Percentiles rank a stretch among this genome's conserved stretches.
Conservation (phyloP, 2,888 invertebrate genomes). For the Agrochola macilenta region DNA sequence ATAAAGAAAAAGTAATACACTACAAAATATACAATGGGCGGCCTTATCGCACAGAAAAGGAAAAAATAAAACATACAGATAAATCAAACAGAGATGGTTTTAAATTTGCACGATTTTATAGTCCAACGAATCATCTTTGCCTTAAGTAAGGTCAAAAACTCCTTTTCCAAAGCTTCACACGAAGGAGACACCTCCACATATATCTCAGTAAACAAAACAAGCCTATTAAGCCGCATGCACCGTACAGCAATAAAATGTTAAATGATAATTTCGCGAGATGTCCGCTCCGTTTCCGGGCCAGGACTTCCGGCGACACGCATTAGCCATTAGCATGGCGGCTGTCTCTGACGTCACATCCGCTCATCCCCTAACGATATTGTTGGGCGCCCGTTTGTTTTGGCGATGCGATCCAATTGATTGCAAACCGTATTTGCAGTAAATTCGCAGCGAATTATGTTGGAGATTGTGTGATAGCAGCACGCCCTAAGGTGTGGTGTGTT, state of each 20-base stretch:
- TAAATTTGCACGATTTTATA: background rate
- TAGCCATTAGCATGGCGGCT: slow-evolving; percentile 88
- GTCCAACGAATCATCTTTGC: background rate
- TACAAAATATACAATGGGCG: too few relatives aligned
- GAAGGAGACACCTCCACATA: slow-evolving; percentile 30
- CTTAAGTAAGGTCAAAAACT: background rate
- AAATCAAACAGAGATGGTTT: background rate
- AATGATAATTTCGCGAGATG: slow-evolving; percentile 88
- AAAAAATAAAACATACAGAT: too few relatives aligned
- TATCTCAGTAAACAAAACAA: slow-evolving; percentile 60
- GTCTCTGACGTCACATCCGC: slow-evolving; percentile 85
- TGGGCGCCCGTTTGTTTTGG: slow-evolving; percentile 66
- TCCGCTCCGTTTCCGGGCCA: slow-evolving; percentile 83
- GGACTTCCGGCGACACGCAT: slow-evolving; percentile 88
- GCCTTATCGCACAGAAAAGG: too few relatives aligned
- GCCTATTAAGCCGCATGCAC: slow-evolving; percentile 63
- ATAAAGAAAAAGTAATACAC: too few relatives aligned
- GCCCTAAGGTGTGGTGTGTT: slow-evolving; percentile 17
- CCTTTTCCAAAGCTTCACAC: background rate
- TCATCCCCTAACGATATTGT: slow-evolving; percentile 67
- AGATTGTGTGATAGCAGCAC: slow-evolving; percentile 34
- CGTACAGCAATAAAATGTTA: slow-evolving; percentile 84
- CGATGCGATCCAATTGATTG: slow-evolving; percentile 67
- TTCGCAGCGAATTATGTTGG: slow-evolving; percentile 53
- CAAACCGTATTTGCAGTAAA: slow-evolving; percentile 67